Evolutionary conservation across 2,888 invertebrate species (phyloP), one percentile per base, ranked within the genome.

Genomic region (Boloria euphrosyne): DNA sequence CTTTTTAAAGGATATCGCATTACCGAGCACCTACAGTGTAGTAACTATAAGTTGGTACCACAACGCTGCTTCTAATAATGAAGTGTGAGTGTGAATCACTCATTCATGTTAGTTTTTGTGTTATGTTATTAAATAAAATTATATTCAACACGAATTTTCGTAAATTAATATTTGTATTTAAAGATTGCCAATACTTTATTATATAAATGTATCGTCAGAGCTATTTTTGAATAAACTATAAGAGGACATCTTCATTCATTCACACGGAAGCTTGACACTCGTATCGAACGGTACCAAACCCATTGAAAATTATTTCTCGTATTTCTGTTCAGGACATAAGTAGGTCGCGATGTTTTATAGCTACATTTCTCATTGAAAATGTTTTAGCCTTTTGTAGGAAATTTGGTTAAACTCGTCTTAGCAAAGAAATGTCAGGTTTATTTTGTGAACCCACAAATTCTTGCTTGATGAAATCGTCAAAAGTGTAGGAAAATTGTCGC

Each of bases 301-400:
- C 80, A 83, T 85, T 84, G 82, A 84, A 83, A 87, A 86, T 87
- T 81, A 86, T 87, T 85, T 83, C 80, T 80, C 77, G 70, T 81
- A 78, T 80, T 77, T 81, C 85, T 87, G 87, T 76, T 72, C 61
- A 66, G 71, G 86, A 88, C 88, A 76, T 84, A 88, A 86, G 78
- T 87, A 81, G 89, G 89, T 84, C 88, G 80, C 75, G 76, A 74
- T 84, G 79, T 81, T 88, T 88, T 83, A 85, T 81, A 75, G 77
- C 73, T 72, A 76, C 76, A 73, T 73, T 77, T 78, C 76, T 75
- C 75, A 77, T 74, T 75, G 70, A 68, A 72, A 61, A 63, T 71
- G 69, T 73, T 74, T 76, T 74, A 72, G 73, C 71, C 71, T 75
- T 72, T 75, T 78, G 72, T 73, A 60, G 62, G 62, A 67, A 63